Base-by-base conservation (phyloP, 2,797 vertebrate species). In the Rhinogobio ventralis region DNA sequence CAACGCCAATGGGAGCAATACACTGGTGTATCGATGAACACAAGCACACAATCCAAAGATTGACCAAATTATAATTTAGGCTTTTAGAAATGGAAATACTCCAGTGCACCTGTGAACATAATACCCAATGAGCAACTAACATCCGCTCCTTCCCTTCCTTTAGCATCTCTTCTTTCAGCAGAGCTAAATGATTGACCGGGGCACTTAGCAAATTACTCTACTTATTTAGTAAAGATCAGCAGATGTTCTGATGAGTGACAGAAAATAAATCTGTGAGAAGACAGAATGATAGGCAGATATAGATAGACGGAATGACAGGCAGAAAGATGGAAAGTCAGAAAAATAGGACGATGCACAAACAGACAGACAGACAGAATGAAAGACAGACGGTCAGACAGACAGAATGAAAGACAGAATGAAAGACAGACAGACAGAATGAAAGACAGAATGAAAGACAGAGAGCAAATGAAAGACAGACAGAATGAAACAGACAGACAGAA, bases 71-170 rank as follows among this genome's bases (percentile, higher is more conserved):
- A 76, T 82, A 69, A 86, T 81, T 76, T 62, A 33, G 17, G 57
- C 39, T 23, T 76, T 84, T 17, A 55, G 72, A 77, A 82, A 77
- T 82, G 79, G 72, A 86, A 76, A 69, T 36, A 77, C 17, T 81
- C 49, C 72, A 81, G 84, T 68, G 78, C 84, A 77, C 64, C 62
- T 68, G 72, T 25, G 49, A 68, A 25, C 73, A 55, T 30, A 30
- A 82, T 42, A 30, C 23, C 42, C 19, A 79, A n/a, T 20, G 39
- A 72, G 66, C 5, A 11, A 45, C 62, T 30, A 5, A 45, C 55
- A 25, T 51, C n/a, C 23, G 15, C 28, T 76, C 8, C 10, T 53
- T 68, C 25, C 20, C 23, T 42, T 42, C 36, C 71, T 57, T 79
- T 30, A 30, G 6, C 33, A 45, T 30, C 33, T 77, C 62, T 69